phyloP scores from a whole-genome alignment of 2,888 invertebrate genomes.

The Megalurothrips usitatus region DNA sequence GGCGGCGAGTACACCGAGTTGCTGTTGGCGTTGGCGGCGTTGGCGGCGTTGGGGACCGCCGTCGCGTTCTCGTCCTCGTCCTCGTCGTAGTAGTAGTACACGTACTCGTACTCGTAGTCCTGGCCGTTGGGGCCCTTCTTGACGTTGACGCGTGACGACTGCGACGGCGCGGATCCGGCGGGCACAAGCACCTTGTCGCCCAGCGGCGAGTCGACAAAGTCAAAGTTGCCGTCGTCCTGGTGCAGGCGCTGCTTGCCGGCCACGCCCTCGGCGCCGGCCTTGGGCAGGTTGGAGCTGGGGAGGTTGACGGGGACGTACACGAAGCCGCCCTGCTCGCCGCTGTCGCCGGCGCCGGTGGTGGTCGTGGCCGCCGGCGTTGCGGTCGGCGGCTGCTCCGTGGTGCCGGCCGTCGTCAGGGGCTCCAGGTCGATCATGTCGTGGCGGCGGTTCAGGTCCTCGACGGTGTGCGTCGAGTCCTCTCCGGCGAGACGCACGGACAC shows the following conservation, averaged over 20 bases:
- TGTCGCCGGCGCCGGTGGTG: background rate
- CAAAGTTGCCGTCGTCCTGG: conserved; percentile 39
- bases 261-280: conserved; percentile 17
- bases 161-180: conserved; percentile 40
- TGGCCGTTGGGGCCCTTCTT: conserved; percentile 86
- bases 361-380: conserved; percentile 10
- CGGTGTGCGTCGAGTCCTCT: conserved; percentile 13
- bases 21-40: conserved; percentile 30
- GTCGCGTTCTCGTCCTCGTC: conserved; percentile 57
- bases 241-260: conserved; percentile 8
- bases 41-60: conserved; percentile 31
- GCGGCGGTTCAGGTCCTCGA: background rate
- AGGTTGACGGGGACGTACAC: conserved; percentile 24
- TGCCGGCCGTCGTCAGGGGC: conserved; percentile 5
- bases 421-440: background rate
- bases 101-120: conserved; percentile 88
- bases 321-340: conserved; percentile 12
- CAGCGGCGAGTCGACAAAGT: conserved; percentile 42
- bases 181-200: conserved; percentile 40
- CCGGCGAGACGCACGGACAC: conserved; percentile 3
- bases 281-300: conserved; percentile 8
- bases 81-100: conserved; percentile 85
- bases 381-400: conserved; percentile 16
- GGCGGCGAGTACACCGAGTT: conserved; percentile 28
- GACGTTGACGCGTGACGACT: conserved; percentile 70